These are phyloP conservation scores for Achlya flavicornis DNA, from an alignment of 2,888 invertebrate genomes.

Conservation along the genomic window DNA sequence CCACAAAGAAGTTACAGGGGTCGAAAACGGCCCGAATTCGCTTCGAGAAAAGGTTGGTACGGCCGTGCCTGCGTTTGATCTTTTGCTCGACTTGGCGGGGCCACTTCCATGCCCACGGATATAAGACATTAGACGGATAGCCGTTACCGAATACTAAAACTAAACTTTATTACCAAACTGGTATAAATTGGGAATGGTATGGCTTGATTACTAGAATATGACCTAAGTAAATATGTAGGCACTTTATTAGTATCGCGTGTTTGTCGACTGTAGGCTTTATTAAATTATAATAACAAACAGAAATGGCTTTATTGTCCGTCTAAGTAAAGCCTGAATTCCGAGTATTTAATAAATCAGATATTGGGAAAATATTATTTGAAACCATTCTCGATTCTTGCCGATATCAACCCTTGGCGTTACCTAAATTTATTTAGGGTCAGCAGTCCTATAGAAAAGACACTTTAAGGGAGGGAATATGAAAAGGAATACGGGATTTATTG, in stretches of 20 bases:
- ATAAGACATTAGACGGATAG: too few relatives aligned
- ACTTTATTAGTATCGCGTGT: neutral
- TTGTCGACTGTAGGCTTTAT: neutral
- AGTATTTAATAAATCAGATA: neutral
- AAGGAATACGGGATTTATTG: neutral
- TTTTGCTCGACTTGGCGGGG: too few relatives aligned
- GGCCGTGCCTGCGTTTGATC: too few relatives aligned
- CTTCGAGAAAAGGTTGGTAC: too few relatives aligned
- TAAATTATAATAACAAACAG: neutral
- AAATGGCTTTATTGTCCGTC: neutral
- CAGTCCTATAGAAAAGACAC: neutral
- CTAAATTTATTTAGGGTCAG: slow-evolving; percentile 2
- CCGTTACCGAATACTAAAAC: too few relatives aligned
- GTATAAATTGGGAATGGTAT: neutral
- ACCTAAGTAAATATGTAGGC: neutral
- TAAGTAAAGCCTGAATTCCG: neutral
- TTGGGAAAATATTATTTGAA: neutral
- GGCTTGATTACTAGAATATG: neutral
- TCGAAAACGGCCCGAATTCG: too few relatives aligned
- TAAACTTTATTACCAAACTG: neutral
- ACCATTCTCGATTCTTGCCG: neutral
- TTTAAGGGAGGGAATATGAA: neutral
- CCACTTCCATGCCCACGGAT: too few relatives aligned
- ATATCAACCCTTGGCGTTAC: neutral
- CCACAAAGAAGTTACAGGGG: too few relatives aligned